Base-by-base conservation (phyloP, 2,888 invertebrate genomes). In the Phorcus lineatus region DNA sequence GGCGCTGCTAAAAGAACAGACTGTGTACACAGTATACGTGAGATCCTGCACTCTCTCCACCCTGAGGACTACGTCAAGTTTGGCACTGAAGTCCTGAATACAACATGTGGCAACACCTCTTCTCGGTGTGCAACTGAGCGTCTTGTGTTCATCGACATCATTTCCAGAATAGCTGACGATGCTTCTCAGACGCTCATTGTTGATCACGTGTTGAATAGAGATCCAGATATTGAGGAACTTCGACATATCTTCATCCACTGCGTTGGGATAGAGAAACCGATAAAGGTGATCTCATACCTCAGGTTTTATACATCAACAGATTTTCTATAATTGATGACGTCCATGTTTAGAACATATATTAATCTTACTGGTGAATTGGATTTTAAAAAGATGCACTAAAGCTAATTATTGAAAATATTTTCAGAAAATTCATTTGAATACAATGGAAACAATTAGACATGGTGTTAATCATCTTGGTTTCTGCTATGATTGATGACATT, bases 61-160 rank as follows among this genome's bases (percentile, higher is more conserved):
- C 55, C 79, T 1, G 79, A 84, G 0, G 88, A 88, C 54, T 84
- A 84, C 70, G 55, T 76, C 6, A 31, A 24, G 17, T 78, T 87
- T 6, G 87, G 81, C 3, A 76, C 70, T 0, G 36, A 80, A 0
- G 81, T 78, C 4, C 74, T 88, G 2, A 83, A 79, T n/a, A 77
- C 74, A 13, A 52, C 57, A 11, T 88, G 88, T 76, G 78, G 62
- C 1, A 75, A 22, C 1, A 83, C 83, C 53, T 81, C 84, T 47
- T 80, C 82, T 1, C 17, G 80, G 0, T 88, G 88, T 75, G 55
- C 62, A 6, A 85, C 85, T 24, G 84, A 84, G 52, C 79, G 85
- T 17, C 83, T 82, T 24, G 80, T 88, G 40, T 84, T 86, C 24
- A 84, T 87, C 16, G 88, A 88, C 74, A 74, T 88, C 16, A 67